These are phyloP conservation scores for Gorsachius magnificus DNA, from an alignment of 2,797 vertebrate genomes.

Conservation along the genomic window DNA sequence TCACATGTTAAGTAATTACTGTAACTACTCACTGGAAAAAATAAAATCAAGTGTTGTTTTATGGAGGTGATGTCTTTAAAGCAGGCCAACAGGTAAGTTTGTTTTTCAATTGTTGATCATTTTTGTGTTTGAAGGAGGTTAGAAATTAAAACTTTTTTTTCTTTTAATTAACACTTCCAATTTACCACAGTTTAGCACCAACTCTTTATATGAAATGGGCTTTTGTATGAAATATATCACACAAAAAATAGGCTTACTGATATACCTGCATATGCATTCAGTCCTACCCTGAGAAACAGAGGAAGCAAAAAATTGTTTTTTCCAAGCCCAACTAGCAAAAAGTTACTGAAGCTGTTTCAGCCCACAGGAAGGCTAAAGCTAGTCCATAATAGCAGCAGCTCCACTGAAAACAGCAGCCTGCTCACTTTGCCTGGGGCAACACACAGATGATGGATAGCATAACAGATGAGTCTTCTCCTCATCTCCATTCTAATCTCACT, in stretches of 20 bases:
- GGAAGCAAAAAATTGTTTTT: neutral
- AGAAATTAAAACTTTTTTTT: neutral
- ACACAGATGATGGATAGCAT: constrained; percentile 57
- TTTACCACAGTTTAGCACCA: neutral
- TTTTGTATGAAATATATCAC: neutral
- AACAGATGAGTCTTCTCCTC: constrained; percentile 69
- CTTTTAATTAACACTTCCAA: neutral
- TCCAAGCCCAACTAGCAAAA: neutral
- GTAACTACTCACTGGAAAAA: neutral
- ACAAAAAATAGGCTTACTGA: neutral
- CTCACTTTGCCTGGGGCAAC: constrained; percentile 60
- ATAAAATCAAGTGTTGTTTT: neutral
- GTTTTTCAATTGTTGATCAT: neutral
- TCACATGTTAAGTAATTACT: neutral
- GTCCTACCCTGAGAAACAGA: neutral
- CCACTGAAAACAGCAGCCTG: constrained; percentile 42
- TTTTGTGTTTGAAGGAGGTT: neutral
- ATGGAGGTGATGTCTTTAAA: neutral
- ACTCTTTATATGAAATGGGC: neutral
- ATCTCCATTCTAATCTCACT: constrained; percentile 60
- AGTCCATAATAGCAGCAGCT: neutral
- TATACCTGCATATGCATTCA: neutral
- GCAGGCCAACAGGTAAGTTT: neutral
- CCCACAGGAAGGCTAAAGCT: neutral
- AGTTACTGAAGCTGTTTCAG: neutral